Percentiles rank a stretch among this genome's conserved stretches.
Evolutionary conservation across 2,888 invertebrate species (phyloP).

Genomic region (Phasia obesa): DNA sequence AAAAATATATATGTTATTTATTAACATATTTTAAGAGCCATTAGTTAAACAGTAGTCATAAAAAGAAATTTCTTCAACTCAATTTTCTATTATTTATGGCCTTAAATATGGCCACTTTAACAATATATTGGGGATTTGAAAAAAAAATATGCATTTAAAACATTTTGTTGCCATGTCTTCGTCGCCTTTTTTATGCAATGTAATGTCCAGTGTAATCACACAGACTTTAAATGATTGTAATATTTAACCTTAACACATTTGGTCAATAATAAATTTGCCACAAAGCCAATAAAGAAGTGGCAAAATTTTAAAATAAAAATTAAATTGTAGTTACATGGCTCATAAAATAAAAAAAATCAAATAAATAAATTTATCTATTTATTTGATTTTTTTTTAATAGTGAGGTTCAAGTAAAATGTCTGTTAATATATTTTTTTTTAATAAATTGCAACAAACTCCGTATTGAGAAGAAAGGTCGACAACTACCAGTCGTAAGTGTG

Average conservation of each 20-base stretch:
- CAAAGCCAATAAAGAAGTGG: constrained; percentile 27
- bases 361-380: not conserved
- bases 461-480: too few species aligned
- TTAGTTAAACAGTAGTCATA: not conserved
- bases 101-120: constrained; percentile 13
- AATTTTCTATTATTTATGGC: constrained; percentile 10
- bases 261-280: constrained; percentile 51
- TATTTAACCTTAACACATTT: constrained; percentile 67
- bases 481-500: too few species aligned
- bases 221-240: constrained; percentile 56
- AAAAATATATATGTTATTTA: too few species aligned
- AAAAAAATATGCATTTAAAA: not conserved
- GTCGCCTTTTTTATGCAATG: constrained; percentile 43
- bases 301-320: constrained; percentile 54
- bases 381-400: not conserved
- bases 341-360: constrained; percentile 39
- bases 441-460: too few species aligned
- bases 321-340: constrained; percentile 65
- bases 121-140: constrained; percentile 5
- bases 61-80: constrained; percentile 10
- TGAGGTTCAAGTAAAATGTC: too few species aligned
- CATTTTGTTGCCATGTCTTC: constrained; percentile 28
- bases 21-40: not conserved
- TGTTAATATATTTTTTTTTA: too few species aligned
- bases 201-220: constrained; percentile 54